Evolutionary conservation across 2,113 vertebrate genomes (phyloP), one percentile per base, ranked within the genome.

Genomic region (Hipposideros armiger): DNA sequence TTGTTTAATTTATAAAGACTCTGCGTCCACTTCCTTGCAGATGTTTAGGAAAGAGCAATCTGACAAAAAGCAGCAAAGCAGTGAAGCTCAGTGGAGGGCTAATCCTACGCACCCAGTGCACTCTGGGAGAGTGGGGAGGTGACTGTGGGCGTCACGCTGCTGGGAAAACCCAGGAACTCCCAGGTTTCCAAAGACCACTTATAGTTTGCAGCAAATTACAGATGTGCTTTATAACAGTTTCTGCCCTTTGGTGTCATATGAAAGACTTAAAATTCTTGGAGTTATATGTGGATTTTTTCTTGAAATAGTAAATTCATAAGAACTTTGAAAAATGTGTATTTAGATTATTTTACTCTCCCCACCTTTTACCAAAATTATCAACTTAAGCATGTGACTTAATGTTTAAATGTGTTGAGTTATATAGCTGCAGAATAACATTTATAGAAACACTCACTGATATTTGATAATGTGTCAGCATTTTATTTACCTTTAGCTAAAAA

Each of bases 161-260:
- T 36, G 92, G 83, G 47, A 94, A 94, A 94, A 97, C 32, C 0
- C 60, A 95, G 64, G 40, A n/a, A 58, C 36, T 64, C 69, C 91
- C 83, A 64, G 88, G 60, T 87, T 54, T 81, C 2, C 93, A 56
- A 88, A 90, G 82, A 36, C 1, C 91, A 90, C 66, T 83, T 74
- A 94, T 60, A 72, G 66, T 94, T 93, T 95, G 50, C 81, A 91
- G 60, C 80, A 88, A 93, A 95, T 91, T 78, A 72, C 19, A 74
- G 66, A 92, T 82, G 26, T 50, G 7, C 7, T 82, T 92, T 58
- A 60, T 47, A 94, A 15, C 87, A 95, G 62, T 32, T 97, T 96
- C 76, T 76, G 17, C 2, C 15, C 11, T 88, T 74, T 64, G 16
- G 5, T 40, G 26, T 77, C 66, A 50, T 54, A 30, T 52, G 14